Evolutionary conservation across 2,888 invertebrate genomes (phyloP), one percentile per base, ranked within the genome.

Genomic region (Mythimna vitellina): DNA sequence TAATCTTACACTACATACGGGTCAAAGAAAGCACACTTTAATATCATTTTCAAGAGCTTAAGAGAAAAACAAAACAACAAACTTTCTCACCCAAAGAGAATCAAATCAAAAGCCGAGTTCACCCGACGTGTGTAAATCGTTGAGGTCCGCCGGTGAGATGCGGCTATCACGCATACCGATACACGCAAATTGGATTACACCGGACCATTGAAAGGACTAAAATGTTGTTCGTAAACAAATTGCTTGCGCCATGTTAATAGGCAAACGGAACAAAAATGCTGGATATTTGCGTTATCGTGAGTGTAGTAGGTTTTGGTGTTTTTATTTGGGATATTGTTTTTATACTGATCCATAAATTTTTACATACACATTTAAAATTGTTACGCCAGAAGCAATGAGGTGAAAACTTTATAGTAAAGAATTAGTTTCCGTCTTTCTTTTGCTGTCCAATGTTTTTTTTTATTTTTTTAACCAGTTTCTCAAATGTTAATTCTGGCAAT

Each of bases 101-200:
- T 60, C 38, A 60, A 86, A 87, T 88, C 85, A 86, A 88, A 87
- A 83, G 82, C 83, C 76, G 75, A 73, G 79, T 73, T 78, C 64
- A 64, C 60, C 64, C 65, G 78, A 76, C 71, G 67, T 73, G 75
- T 78, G 78, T 77, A 81, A 82, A 84, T 81, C 58, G 81, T 78
- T 73, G 74, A 80, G 76, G 74, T 77, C 65, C 57, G 73, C 78
- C 76, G 74, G 77, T 71, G 82, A 81, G 82, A 81, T 51, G 74
- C 67, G 73, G 67, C 75, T 63, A 73, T 73, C 88, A 84, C 86
- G 87, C 85, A 86, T 87, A 78, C 87, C 78, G 85, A 81, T 84
- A 84, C 86, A 87, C 81, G 84, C 82, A 88, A 89, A 92, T 92
- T 92, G 90, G 89, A 91, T 92, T 91, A 91, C 87, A 84, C 80